phyloP scores from a whole-genome alignment of 2,113 vertebrate species.

The Sylvicapra grimmia region DNA sequence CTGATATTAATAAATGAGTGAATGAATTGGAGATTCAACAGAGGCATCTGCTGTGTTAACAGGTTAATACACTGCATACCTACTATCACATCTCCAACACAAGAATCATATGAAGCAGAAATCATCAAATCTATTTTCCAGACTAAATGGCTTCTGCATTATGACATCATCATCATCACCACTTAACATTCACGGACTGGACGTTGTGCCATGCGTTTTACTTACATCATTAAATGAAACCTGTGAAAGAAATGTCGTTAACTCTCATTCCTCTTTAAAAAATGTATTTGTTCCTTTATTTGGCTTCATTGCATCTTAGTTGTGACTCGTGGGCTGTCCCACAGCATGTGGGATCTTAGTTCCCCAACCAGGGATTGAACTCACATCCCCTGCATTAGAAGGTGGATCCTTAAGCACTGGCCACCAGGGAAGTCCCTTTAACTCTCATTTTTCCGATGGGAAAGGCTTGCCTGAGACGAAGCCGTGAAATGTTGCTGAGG shows the following conservation, averaged over 20 bases:
- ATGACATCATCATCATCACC: neutral
- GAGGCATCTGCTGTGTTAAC: neutral
- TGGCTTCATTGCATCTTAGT: neutral
- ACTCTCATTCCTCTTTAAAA: neutral
- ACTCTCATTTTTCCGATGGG: neutral
- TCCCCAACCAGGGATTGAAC: neutral
- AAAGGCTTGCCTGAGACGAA: neutral
- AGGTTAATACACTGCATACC: neutral
- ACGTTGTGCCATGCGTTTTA: neutral
- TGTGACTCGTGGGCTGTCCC: neutral
- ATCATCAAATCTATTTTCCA: neutral
- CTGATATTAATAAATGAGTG: neutral
- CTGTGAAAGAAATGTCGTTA: neutral
- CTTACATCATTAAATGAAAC: neutral
- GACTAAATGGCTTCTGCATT: neutral
- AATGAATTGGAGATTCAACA: neutral
- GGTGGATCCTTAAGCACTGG: neutral
- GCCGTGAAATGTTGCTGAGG: neutral
- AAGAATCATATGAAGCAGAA: neutral
- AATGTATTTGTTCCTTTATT: neutral
- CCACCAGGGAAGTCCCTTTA: neutral
- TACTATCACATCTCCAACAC: neutral
- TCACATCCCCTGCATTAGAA: neutral
- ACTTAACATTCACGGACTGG: accelerated
- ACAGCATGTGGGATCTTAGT: neutral